These are phyloP conservation scores for Phortica okadai DNA, from an alignment of 2,888 invertebrate species.

Conservation along the genomic window DNA sequence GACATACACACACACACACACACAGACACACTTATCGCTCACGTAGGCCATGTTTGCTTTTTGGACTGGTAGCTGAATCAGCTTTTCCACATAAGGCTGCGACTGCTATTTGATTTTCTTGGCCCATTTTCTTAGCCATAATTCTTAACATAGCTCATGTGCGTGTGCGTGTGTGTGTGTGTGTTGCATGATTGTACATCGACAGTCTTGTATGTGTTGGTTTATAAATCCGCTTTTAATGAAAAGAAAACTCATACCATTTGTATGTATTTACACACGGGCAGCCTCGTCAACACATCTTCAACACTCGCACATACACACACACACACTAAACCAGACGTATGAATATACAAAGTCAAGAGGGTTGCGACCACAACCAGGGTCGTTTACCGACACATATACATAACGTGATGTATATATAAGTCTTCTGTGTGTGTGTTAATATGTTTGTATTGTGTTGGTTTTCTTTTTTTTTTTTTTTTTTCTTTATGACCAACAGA, in stretches of 20 bases:
- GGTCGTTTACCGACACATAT: background rate
- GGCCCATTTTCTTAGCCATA: constrained; percentile 42
- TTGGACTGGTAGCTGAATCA: constrained; percentile 5
- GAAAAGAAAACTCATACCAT: constrained; percentile 68
- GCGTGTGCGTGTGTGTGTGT: constrained; percentile 41
- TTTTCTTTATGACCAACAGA: background rate
- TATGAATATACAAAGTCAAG: constrained; percentile 16
- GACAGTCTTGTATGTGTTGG: constrained; percentile 47
- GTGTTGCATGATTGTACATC: constrained; percentile 55
- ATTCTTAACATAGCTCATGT: constrained; percentile 36
- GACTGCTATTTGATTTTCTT: constrained; percentile 18
- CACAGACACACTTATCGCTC: constrained; percentile 25
- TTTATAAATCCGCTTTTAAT: constrained; percentile 68
- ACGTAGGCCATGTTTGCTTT: constrained; percentile 18
- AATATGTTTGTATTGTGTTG: background rate
- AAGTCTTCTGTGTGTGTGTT: background rate
- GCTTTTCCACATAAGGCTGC: background rate
- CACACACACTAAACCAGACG: no score
- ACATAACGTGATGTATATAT: background rate
- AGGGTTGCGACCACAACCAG: background rate
- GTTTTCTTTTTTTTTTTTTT: no score
- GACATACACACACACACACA: constrained; percentile 42
- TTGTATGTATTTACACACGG: background rate
- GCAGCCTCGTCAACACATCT: background rate
- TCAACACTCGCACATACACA: background rate